Conservation (phyloP, 2,113 vertebrate species). For the Brienomyrus longianalis region DNA sequence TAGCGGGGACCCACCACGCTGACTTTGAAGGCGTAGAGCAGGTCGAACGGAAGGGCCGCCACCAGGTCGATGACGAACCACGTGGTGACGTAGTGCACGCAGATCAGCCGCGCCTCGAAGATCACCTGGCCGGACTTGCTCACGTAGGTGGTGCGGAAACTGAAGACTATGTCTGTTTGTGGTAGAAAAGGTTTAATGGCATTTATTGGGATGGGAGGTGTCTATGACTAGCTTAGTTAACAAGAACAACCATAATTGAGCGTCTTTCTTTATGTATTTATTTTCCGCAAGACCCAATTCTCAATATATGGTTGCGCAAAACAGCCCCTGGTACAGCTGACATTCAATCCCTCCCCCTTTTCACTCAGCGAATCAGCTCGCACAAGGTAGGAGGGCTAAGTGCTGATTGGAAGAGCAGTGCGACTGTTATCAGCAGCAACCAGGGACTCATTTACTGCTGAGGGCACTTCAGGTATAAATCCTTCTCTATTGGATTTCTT, state of each 20-base stretch:
- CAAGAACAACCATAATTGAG: background rate
- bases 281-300: background rate
- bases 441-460: background rate
- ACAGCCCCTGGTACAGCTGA: background rate
- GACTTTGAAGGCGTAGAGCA: slow-evolving; percentile 94
- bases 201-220: background rate
- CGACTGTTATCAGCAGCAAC: background rate
- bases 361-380: background rate
- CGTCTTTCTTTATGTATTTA: background rate
- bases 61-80: slow-evolving; percentile 98
- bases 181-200: background rate
- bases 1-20: slow-evolving; percentile 80
- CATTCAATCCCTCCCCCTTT: background rate
- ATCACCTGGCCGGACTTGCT: slow-evolving; percentile 98
- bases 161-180: slow-evolving; percentile 87
- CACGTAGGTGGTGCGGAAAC: slow-evolving; percentile 94
- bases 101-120: slow-evolving; percentile 95
- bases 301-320: background rate
- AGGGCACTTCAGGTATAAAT: background rate
- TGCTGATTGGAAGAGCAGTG: background rate
- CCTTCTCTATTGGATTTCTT: background rate
- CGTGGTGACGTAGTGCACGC: slow-evolving; percentile 94
- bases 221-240: background rate
- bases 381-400: background rate
- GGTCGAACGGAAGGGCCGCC: slow-evolving; percentile 92